Base-by-base conservation (phyloP, 2,113 vertebrate genomes). In the Colossoma macropomum region DNA sequence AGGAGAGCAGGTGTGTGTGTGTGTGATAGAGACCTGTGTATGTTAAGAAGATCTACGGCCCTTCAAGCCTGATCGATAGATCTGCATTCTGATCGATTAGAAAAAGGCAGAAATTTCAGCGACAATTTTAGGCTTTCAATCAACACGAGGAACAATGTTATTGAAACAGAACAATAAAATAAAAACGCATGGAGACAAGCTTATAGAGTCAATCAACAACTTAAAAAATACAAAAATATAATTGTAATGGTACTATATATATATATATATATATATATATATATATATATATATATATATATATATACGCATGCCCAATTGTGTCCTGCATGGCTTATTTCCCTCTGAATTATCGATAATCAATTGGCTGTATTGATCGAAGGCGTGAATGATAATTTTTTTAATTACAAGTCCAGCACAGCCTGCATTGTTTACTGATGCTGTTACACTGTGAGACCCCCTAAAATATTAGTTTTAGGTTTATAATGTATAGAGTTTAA, bases 11-110 rank as follows among this genome's bases (percentile, higher is more conserved):
- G 50, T 60, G 32, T 74, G 60, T 63, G 79, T 71, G 80, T 52
- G 74, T 70, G 75, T 62, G 59, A 11, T 62, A 91, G 89, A 86
- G 17, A 74, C 88, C 91, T 92, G 92, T 93, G 92, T 91, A 92
- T 93, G 59, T 92, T 92, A 91, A 92, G 91, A 92, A 93, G 86
- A 94, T 94, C 92, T 91, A 93, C 92, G 91, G 89, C 89, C 87
- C 89, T 86, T 89, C 91, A 91, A n/a, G 88, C 86, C 87, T 77
- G 86, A 94, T 94, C 87, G 92, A 94, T 93, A 90, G 27, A 94
- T 94, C 90, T 81, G 89, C 92, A 93, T 93, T 85, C 81, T 91
- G 89, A 93, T 94, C 92, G 93, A 94, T 93, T 82, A 75, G n/a
- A 90, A 91, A 92, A 92, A 88, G 87, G 88, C 75, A 87, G 83